Base-by-base conservation (phyloP, 2,888 invertebrate species). In the Heliconius sara region DNA sequence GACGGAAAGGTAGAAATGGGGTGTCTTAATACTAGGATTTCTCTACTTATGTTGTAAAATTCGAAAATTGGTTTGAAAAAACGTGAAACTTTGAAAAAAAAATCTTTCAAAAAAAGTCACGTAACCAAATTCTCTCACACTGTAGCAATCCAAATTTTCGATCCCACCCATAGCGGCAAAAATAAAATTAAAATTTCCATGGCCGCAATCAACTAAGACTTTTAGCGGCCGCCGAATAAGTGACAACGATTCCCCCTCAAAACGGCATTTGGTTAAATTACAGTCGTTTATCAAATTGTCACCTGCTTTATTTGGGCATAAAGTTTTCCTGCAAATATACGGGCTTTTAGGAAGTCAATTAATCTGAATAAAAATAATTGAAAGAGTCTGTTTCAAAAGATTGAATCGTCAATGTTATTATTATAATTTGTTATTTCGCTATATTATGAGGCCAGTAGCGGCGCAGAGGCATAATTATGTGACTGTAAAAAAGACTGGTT, bases 261-360 rank as follows among this genome's bases (percentile, higher is more conserved):
- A 82, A 83, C 81, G 79, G 81, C 81, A 83, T 83, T 83, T 81
- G 80, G 80, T 78, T 83, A 83, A 84, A 84, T 84, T 84, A 84
- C 82, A 82, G 79, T 83, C 84, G 82, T 84, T 83, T 83, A 84
- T 84, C 84, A 84, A 84, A 83, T 84, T 84, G 84, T 84, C 84
- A 84, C 84, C 84, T 84, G 84, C 78, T 83, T 84, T 83, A 84
- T 84, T 84, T 80, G 83, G 82, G 75, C 84, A 83, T 84, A 84
- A 84, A 83, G 83, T 83, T 84, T 79, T 81, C 74, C 34, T 43
- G 77, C 80, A 52, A 79, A 79, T 79, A 79, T 78, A 73, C 77
- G 78, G 79, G 84, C 80, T 84, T 84, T 84, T 82, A 82, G 81
- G 80, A 83, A 82, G 75, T 80, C 81, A 82, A 84, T 84, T 83